Conservation (phyloP, 2,888 invertebrate species). For the Anagyrus pseudococci region DNA sequence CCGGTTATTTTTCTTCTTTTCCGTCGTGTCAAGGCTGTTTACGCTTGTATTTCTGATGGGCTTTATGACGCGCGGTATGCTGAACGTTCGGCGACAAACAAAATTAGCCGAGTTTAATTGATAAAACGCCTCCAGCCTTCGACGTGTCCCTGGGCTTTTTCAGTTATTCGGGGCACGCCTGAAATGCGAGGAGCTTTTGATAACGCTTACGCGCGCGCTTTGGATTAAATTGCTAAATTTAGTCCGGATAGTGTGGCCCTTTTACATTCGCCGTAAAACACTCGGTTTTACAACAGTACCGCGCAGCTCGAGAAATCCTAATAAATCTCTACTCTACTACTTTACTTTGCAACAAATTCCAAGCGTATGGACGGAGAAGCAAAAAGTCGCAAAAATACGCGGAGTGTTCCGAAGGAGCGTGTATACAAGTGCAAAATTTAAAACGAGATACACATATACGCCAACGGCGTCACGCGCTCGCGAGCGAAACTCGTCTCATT, state of each 20-base stretch:
- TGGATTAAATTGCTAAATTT: too few relatives aligned
- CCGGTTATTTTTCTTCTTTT: background rate
- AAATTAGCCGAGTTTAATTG: background rate
- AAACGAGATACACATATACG: background rate
- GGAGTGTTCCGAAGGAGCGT: background rate
- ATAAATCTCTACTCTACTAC: background rate
- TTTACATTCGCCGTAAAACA: background rate
- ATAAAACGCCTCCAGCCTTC: background rate
- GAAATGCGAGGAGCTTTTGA: too few relatives aligned
- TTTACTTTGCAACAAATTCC: background rate
- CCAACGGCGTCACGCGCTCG: background rate
- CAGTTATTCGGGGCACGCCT: too few relatives aligned
- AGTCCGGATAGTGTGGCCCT: too few relatives aligned
- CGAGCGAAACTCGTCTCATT: slow-evolving; percentile 7
- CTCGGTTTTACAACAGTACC: background rate
- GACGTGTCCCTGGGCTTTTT: too few relatives aligned
- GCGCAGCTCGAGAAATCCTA: background rate
- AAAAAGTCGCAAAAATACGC: background rate
- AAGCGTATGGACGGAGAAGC: background rate
- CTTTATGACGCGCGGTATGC: background rate
- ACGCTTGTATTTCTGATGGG: background rate
- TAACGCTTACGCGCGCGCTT: too few relatives aligned
- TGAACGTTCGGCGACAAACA: background rate
- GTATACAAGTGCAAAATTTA: slow-evolving; percentile 1
- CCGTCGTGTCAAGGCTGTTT: background rate